Conservation (phyloP, 1,140 invertebrate species). For the Drosophila lowei region DNA sequence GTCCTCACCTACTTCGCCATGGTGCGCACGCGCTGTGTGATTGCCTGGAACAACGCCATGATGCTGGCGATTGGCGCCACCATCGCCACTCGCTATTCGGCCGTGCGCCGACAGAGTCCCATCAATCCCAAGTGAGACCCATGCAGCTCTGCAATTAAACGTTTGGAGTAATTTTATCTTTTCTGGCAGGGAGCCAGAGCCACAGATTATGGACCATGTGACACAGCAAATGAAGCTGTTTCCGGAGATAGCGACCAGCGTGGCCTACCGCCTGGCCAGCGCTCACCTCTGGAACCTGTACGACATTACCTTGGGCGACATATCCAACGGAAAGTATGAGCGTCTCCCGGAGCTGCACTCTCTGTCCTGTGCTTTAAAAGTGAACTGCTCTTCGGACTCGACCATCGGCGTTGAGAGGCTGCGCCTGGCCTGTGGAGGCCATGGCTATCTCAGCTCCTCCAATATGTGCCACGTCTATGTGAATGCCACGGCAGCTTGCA, state of each 20-base stretch:
- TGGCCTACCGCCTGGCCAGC: constrained; percentile 90
- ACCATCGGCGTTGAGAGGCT: constrained; percentile 89
- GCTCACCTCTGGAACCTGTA: constrained; percentile 92
- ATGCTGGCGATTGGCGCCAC: constrained; percentile 91
- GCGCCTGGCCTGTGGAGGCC: constrained; percentile 95
- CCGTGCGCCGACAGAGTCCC: constrained; percentile 93
- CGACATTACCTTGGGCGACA: constrained; percentile 89
- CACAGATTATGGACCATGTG: constrained; percentile 95
- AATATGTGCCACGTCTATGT: constrained; percentile 92
- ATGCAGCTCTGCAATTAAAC: too few relatives aligned
- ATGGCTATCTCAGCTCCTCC: constrained; percentile 94
- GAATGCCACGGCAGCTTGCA: constrained; percentile 91
- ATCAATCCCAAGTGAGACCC: constrained; percentile 88
- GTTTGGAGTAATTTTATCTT: constrained; percentile 13
- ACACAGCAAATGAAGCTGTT: constrained; percentile 97
- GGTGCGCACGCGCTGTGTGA: constrained; percentile 94
- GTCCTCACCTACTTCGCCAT: constrained; percentile 97
- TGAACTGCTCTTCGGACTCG: constrained; percentile 89
- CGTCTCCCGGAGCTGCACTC: constrained; percentile 94
- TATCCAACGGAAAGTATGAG: constrained; percentile 90
- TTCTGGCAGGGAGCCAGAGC: constrained; percentile 86
- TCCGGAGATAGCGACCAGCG: constrained; percentile 90
- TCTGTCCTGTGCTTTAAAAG: constrained; percentile 94
- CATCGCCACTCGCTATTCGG: constrained; percentile 94
- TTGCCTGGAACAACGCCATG: constrained; percentile 87